Evolutionary conservation across 2,797 vertebrate genomes (phyloP).

Genomic region (Sebastes iracundus): DNA sequence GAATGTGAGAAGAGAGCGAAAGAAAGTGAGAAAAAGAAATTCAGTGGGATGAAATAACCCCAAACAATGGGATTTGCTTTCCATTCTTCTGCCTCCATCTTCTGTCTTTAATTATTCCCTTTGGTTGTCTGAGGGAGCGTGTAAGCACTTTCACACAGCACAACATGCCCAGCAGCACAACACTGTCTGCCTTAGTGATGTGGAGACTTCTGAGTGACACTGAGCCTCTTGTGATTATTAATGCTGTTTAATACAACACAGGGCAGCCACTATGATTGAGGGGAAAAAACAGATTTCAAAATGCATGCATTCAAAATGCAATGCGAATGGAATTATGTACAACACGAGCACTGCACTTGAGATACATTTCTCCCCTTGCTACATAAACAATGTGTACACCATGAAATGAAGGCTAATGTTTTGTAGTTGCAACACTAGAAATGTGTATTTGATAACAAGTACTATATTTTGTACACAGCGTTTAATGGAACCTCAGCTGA

Average conservation of each 20-base stretch:
- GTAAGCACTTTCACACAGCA: constrained; percentile 83
- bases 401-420: constrained; percentile 62
- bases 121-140: constrained; percentile 83
- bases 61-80: constrained; percentile 85
- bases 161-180: constrained; percentile 82
- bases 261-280: constrained; percentile 73
- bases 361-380: constrained; percentile 23
- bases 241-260: constrained; percentile 86
- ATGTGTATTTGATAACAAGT: constrained; percentile 62
- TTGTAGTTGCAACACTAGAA: constrained; percentile 58
- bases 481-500: constrained; percentile 80
- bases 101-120: constrained; percentile 88
- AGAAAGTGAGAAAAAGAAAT: constrained; percentile 78
- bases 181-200: constrained; percentile 80
- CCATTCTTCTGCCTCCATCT: constrained; percentile 82
- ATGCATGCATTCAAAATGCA: constrained; percentile 75
- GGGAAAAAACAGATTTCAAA: constrained; percentile 72
- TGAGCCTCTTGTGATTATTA: constrained; percentile 85
- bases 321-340: constrained; percentile 74
- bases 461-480: constrained; percentile 65
- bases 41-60: constrained; percentile 82
- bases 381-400: constrained; percentile 67
- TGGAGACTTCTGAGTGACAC: constrained; percentile 83
- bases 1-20: constrained; percentile 71
- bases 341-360: constrained; percentile 55